Evolutionary conservation across 2,113 vertebrate genomes (phyloP), one percentile per base, ranked within the genome.

Genomic region (Pterocles orientalis): DNA sequence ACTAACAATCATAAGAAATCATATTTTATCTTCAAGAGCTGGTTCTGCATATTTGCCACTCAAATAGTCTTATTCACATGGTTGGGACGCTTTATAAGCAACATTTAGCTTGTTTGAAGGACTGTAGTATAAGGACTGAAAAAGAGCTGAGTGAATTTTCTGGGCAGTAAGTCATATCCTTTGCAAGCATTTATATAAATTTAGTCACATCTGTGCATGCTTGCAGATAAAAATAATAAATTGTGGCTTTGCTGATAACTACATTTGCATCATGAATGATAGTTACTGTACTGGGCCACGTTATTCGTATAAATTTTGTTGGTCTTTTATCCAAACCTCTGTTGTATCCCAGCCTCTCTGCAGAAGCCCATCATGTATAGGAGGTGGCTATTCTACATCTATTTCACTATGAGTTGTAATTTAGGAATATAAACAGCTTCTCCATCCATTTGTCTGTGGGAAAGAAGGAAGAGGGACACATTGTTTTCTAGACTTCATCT

Each of bases 61-160:
- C 5, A 31, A 34, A 43, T 18, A 45, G 3, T 36, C 23, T 21
- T 60, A 47, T n/a, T 75, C 6, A 41, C 6, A n/a, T 10, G 2
- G 6, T 2, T 51, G 4, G 7, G 33, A 20, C 4, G 20, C 2
- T 26, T 19, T 4, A 19, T 3, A 58, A 43, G 4, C 12, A 76
- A 91, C 71, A 68, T 56, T 84, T 75, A 58, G 2, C 6, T 12
- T 66, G 1, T 53, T 39, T 47, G 10, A 33, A 68, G 2, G 9
- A 29, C 15, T 33, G 4, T 1, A 53, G 12, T 34, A 43, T 9
- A 43, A 51, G 14, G 7, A n/a, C 34, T 77, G 25, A 70, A 20
- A 29, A 87, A 78, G 7, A 65, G 8, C 4, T 47, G 6, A 41
- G 5, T 1, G 7, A 83, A 6, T 34, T 83, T 72, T 81, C 29